Percentiles rank a stretch among this genome's conserved stretches.
Conservation (phyloP, 1,140 invertebrate genomes). For the Drosophila melanica region DNA sequence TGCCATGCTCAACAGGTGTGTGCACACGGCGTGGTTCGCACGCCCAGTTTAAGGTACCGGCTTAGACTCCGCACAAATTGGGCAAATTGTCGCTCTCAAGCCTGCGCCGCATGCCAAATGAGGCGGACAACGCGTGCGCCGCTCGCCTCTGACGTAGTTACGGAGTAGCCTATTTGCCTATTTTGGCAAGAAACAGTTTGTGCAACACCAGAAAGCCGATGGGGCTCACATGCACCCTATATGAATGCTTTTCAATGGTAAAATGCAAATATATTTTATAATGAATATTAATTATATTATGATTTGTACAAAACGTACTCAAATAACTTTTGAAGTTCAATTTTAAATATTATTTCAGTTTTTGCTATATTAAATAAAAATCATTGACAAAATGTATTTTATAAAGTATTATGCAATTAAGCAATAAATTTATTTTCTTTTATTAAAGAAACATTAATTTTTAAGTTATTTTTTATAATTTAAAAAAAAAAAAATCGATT, state of each 20-base stretch:
- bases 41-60: conserved; percentile 35
- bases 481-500: no score
- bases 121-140: conserved; percentile 63
- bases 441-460: no score
- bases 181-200: conserved; percentile 8
- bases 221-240: neutral
- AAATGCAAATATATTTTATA: no score
- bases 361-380: no score
- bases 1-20: conserved; percentile 53
- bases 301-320: no score
- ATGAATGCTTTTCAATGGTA: neutral
- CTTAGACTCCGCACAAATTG: conserved; percentile 43
- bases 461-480: no score
- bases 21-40: conserved; percentile 51
- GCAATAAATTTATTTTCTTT: no score
- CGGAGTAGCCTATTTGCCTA: conserved; percentile 42
- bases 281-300: no score
- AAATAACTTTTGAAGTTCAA: no score
- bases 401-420: no score
- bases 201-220: conserved; percentile 22
- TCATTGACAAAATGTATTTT: no score
- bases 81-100: conserved; percentile 16
- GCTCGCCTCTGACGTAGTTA: conserved; percentile 37
- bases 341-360: no score
- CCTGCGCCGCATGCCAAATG: conserved; percentile 56